Evolutionary conservation across 2,797 vertebrate species (phyloP).

Genomic region (Hafferia zeledoni): DNA sequence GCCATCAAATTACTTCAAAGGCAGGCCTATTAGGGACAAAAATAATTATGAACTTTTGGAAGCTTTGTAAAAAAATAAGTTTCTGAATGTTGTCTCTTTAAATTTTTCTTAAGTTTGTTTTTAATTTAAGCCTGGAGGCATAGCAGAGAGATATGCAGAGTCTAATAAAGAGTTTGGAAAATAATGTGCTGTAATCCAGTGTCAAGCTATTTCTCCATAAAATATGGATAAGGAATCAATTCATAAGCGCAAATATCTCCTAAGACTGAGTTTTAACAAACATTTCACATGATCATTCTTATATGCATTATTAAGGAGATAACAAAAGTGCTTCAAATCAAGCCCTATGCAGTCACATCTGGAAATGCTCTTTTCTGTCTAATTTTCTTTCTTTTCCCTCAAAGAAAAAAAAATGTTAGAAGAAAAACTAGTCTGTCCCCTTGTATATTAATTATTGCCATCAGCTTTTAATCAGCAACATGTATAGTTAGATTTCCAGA

Average conservation of each 20-base stretch:
- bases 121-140: conserved; percentile 65
- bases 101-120: conserved; percentile 64
- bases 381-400: conserved; percentile 32
- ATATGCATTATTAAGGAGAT: conserved; percentile 65
- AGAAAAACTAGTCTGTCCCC: conserved; percentile 5
- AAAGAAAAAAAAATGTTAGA: conserved; percentile 18
- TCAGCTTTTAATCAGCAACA: conserved; percentile 75
- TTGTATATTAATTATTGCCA: conserved; percentile 61
- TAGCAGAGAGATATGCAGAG: conserved; percentile 13
- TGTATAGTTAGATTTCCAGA: conserved; percentile 70
- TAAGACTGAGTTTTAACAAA: conserved; percentile 41
- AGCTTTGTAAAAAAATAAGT: conserved; percentile 54
- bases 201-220: conserved; percentile 19
- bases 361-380: conserved; percentile 68
- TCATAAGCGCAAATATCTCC: conserved; percentile 45
- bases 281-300: conserved; percentile 31
- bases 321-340: conserved; percentile 53
- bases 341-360: conserved; percentile 62
- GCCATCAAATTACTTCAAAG: conserved; percentile 66
- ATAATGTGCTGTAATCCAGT: conserved; percentile 21
- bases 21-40: conserved; percentile 55
- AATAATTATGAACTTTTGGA: conserved; percentile 52
- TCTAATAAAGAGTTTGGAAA: conserved; percentile 44
- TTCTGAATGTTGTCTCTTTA: conserved; percentile 67
- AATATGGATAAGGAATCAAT: conserved; percentile 59